Evolutionary conservation across 2,113 vertebrate species (phyloP).

Genomic region (Scomber japonicus): DNA sequence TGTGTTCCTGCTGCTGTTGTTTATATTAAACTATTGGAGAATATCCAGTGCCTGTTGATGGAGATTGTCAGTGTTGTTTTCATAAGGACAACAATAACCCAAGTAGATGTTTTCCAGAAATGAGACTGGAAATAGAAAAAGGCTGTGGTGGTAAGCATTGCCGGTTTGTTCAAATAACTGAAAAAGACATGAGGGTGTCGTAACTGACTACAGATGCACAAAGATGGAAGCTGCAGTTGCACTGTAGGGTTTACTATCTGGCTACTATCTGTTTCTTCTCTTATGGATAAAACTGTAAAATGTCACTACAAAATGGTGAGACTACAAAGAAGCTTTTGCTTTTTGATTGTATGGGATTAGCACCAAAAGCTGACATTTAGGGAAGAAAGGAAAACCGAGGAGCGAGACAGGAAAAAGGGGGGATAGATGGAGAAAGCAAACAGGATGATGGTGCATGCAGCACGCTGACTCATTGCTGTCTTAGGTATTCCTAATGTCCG

Average conservation of each 20-base stretch:
- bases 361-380: slow-evolving; percentile 64
- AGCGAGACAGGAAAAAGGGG: slow-evolving; percentile 21
- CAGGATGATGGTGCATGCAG: slow-evolving; percentile 44
- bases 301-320: slow-evolving; percentile 57
- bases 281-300: slow-evolving; percentile 52
- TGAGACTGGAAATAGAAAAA: neutral
- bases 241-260: slow-evolving; percentile 42
- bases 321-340: slow-evolving; percentile 34
- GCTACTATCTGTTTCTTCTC: slow-evolving; percentile 26
- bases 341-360: slow-evolving; percentile 46
- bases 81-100: slow-evolving; percentile 16
- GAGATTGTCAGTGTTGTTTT: slow-evolving; percentile 25
- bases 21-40: slow-evolving; percentile 36
- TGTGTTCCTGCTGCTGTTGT: slow-evolving; percentile 2
- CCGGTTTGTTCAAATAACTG: slow-evolving; percentile 13
- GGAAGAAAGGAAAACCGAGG: slow-evolving; percentile 44
- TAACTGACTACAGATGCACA: slow-evolving; percentile 22
- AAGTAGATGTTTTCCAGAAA: slow-evolving; percentile 11
- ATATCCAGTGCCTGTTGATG: slow-evolving; percentile 27
- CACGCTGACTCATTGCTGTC: slow-evolving; percentile 74
- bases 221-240: slow-evolving; percentile 16
- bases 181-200: neutral
- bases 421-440: slow-evolving; percentile 35
- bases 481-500: slow-evolving; percentile 74
- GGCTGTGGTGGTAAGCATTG: neutral